Evolutionary conservation across 2,797 vertebrate species (phyloP).

Genomic region (Enteromius fasciolatus): DNA sequence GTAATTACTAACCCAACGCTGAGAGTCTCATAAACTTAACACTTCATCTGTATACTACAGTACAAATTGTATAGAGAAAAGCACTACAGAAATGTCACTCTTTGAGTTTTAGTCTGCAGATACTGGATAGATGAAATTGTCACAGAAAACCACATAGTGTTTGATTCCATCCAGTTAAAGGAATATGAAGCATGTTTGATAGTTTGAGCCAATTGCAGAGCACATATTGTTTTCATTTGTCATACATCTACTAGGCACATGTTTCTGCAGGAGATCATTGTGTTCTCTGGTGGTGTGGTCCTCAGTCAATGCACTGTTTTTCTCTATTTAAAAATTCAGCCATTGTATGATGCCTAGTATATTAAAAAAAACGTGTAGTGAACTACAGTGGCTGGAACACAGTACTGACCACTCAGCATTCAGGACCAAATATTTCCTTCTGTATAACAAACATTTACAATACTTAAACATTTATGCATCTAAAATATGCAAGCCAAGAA

Average conservation of each 20-base stretch:
- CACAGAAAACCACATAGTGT: not conserved
- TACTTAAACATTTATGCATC: not conserved
- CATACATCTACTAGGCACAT: not conserved
- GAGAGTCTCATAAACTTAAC: not conserved
- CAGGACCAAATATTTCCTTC: not conserved
- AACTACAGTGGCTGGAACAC: not conserved
- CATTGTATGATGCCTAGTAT: not conserved
- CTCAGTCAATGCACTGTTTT: not conserved
- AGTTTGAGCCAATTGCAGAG: not conserved
- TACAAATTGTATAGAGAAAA: not conserved
- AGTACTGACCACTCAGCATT: not conserved
- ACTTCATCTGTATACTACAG: not conserved
- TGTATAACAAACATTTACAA: not conserved
- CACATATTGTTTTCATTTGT: not conserved
- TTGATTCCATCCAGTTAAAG: not conserved
- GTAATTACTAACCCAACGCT: not conserved
- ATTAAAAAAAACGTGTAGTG: not conserved
- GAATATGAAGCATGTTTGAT: not conserved
- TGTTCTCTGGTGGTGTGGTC: no score
- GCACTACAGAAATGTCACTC: not conserved
- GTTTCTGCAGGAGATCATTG: not conserved
- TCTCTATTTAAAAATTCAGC: not conserved
- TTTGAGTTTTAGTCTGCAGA: not conserved
- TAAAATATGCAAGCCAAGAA: not conserved
- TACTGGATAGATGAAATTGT: not conserved